Base-by-base conservation (phyloP, 2,888 invertebrate genomes). In the Allygus modestus region DNA sequence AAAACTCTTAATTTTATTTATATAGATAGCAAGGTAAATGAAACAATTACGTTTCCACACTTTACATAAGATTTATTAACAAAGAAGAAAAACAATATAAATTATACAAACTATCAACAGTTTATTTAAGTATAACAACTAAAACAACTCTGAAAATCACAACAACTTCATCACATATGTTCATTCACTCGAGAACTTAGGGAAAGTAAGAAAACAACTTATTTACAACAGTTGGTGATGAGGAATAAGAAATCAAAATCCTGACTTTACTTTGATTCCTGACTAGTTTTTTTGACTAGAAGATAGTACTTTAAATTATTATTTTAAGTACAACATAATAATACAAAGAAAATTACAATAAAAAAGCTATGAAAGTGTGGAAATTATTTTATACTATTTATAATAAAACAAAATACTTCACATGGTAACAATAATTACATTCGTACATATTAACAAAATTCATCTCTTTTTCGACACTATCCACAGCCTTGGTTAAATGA, bases 391-490 rank as follows among this genome's bases (percentile, higher is more conserved):
- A 23, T 11, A 20, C 31, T 31, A 73, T 41, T 46, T 43, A 28
- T 77, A 46, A 46, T 46, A 77, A 77, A 77, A 77, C 75, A 46
- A 46, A 77, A 46, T 43, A 43, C 26, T 77, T 46, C 43, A 77
- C 75, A 46, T 28, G 26, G 15, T 77, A 46, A 77, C 75, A 77
- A 77, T 43, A 77, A 46, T 12, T 77, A 46, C 28, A 77, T 71
- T 37, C 33, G 23, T 71, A 71, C 41, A 71, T 33, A 71, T 71
- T 71, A 71, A 71, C 71, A 71, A 71, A 69, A 37, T 71, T 71
- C 71, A 41, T 71, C 41, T 71, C 23, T 33, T 69, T 31, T 41
- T 20, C 20, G 37, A 71, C 73, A 43, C 73, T 73, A 73, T 77
- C 46, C 77, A 77, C 77, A 77, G 77, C 77, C 77, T 26, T 43